These are phyloP conservation scores for Drosophila bocqueti DNA, from an alignment of 1,140 invertebrate genomes.

Conservation along the genomic window DNA sequence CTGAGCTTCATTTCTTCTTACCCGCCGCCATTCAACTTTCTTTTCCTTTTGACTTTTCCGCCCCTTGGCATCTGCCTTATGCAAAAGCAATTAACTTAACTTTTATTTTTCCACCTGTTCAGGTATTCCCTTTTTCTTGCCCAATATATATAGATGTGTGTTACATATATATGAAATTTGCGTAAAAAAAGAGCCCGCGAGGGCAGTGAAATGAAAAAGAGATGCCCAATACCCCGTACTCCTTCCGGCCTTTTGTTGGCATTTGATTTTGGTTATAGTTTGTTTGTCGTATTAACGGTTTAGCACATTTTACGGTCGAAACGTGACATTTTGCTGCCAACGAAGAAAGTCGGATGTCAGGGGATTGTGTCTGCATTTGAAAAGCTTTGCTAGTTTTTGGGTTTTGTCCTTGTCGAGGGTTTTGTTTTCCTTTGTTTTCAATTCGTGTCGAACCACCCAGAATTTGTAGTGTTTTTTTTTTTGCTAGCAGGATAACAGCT, in stretches of 20 bases:
- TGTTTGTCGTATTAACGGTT: constrained; percentile 66
- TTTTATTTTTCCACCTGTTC: constrained; percentile 50
- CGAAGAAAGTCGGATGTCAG: constrained; percentile 11
- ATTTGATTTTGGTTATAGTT: constrained; percentile 39
- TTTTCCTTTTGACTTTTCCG: constrained; percentile 34
- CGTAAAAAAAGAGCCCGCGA: constrained; percentile 27
- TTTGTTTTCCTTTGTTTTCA: constrained; percentile 29
- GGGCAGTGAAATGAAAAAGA: constrained; percentile 12
- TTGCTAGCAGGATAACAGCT: constrained; percentile 23
- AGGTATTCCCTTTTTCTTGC: constrained; percentile 25
- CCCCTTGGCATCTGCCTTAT: constrained; percentile 55
- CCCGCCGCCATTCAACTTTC: constrained; percentile 18
- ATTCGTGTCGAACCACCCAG: constrained; percentile 16
- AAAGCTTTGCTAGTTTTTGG: constrained; percentile 15
- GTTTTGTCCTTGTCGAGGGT: constrained; percentile 12
- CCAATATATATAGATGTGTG: constrained; percentile 21
- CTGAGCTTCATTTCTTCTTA: constrained; percentile 28
- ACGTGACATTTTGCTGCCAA: constrained; percentile 70
- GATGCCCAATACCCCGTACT: constrained; percentile 14
- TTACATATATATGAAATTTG: constrained; percentile 30
- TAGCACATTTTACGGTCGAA: constrained; percentile 70
- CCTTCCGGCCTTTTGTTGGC: constrained; percentile 28
- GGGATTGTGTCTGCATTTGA: constrained; percentile 30
- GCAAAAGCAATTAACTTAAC: constrained; percentile 77
- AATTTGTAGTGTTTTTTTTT: constrained; percentile 18